Conservation (phyloP, 2,797 vertebrate genomes). For the Hafferia zeledoni region DNA sequence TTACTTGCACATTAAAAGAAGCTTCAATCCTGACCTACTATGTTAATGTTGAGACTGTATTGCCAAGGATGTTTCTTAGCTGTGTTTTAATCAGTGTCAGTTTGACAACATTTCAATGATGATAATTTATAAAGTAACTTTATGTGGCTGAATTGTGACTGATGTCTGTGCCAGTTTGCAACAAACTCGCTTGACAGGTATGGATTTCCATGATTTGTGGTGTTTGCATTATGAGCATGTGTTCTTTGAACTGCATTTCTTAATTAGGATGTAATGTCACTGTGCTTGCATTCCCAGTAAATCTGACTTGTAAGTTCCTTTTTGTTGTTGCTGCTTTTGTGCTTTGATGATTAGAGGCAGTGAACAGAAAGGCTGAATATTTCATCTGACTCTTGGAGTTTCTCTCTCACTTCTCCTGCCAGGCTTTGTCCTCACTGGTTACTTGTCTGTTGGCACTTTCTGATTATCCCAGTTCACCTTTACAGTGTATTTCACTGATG, state of each 20-base stretch:
- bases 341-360: background rate
- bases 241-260: slow-evolving; percentile 44
- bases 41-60: background rate
- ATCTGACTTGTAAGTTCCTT: slow-evolving; percentile 1
- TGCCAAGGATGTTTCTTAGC: background rate
- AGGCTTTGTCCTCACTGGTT: background rate
- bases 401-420: background rate
- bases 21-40: background rate
- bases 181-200: slow-evolving; percentile 13
- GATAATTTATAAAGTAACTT: background rate
- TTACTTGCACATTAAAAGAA: background rate
- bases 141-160: background rate
- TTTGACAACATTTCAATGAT: background rate
- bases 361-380: background rate
- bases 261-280: slow-evolving; percentile 26
- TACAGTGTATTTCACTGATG: background rate
- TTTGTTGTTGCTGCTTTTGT: background rate
- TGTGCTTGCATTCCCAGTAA: background rate
- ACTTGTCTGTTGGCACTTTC: background rate
- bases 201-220: background rate
- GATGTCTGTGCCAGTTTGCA: background rate
- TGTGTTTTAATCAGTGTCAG: background rate
- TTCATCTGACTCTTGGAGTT: background rate
- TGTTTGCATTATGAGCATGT: background rate
- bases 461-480: background rate